Percentiles rank a stretch among this genome's conserved stretches.
These are phyloP conservation scores for Pelmatolapia mariae DNA, from an alignment of 2,113 vertebrate species.

Conservation along the genomic window DNA sequence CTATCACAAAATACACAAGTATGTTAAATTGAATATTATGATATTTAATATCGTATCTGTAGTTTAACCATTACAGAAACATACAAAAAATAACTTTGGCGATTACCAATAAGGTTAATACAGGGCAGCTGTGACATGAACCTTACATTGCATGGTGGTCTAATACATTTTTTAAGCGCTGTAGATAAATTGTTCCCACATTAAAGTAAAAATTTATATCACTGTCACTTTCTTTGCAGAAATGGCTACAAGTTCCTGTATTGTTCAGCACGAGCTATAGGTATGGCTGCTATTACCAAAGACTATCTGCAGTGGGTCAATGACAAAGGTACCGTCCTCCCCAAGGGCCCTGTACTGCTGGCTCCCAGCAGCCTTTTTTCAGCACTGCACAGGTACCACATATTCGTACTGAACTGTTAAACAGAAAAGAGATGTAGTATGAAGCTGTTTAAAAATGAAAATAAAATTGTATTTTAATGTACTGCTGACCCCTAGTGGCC, in stretches of 20 bases:
- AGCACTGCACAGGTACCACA: constrained; percentile 85
- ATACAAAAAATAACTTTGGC: background rate
- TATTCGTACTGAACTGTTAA: background rate
- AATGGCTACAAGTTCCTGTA: constrained; percentile 97
- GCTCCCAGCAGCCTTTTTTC: constrained; percentile 94
- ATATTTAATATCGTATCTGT: background rate
- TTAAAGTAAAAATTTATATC: background rate
- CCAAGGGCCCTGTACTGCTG: constrained; percentile 86
- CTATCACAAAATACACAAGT: constrained; percentile 94
- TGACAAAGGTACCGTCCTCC: constrained; percentile 83
- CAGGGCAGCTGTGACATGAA: background rate
- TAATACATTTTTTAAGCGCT: background rate
- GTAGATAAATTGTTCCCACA: background rate
- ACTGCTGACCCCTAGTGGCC: background rate
- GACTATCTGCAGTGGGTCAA: constrained; percentile 87
- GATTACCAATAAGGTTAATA: background rate
- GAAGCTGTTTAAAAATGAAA: background rate
- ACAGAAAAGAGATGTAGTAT: background rate
- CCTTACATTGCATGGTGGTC: background rate
- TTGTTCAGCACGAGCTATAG: constrained; percentile 91
- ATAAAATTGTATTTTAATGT: background rate
- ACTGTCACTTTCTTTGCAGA: constrained; percentile 53
- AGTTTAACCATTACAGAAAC: background rate
- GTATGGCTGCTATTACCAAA: constrained; percentile 90
- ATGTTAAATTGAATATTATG: constrained; percentile 7